Base-by-base conservation (phyloP, 2,113 vertebrate genomes). In the Camelus bactrianus region DNA sequence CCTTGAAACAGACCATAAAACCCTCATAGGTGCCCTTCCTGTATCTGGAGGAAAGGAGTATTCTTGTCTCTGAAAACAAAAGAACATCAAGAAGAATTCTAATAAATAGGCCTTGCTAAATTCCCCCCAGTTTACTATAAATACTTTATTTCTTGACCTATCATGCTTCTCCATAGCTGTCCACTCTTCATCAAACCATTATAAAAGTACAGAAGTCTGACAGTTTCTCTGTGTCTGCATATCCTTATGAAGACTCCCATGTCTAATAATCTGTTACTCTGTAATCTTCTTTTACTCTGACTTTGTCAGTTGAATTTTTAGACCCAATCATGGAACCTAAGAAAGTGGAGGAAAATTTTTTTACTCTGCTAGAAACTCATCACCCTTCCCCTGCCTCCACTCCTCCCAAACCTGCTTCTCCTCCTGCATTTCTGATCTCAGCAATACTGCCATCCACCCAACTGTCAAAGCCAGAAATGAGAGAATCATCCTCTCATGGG, bases 371-470 rank as follows among this genome's bases (percentile, higher is more conserved):
- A 64, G 30, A 30, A 35, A 30, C 16, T 65, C 30, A 46, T 54
- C 2, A 28, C 8, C 22, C 76, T 7, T 77, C 0, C 9, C 13
- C 28, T 72, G 10, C 11, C 13, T 48, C 9, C 7, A 60, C 2
- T 0, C 5, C 5, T 54, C 19, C 32, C 1, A 58, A 22, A 50
- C 8, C 38, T 69, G 2, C 12, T 52, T 42, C 48, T 64, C 46
- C 8, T 79, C 58, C 50, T 15, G 5, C 9, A 6, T 32, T 38
- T 15, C 17, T 9, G 0, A 65, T 69, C 15, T 91, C 35, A 69
- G 0, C 17, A 22, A 3, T 16, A 17, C 5, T 4, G 35, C 28
- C 6, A 8, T 42, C 2, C 6, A n/a, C 8, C 5, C 15, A 87
- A 8, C 7, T 73, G 30, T 20, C 32, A 82, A 30, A 77, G 26